Conservation (phyloP, 30 jellyfish, hydroid and myxozoan species). For the Rhopilema esculentum region DNA sequence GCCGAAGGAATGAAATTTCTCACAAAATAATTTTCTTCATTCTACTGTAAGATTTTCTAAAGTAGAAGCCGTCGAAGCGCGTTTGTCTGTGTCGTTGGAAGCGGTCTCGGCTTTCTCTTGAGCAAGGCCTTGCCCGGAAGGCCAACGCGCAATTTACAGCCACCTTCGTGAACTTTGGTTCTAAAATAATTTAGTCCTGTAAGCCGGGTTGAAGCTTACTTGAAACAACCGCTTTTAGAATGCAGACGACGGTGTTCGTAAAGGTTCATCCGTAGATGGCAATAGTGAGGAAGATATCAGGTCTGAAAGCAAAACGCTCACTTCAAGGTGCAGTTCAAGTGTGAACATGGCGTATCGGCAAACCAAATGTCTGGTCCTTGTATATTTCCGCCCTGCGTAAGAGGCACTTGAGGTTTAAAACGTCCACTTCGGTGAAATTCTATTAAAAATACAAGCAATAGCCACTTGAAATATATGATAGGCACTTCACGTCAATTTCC, state of each 20-base stretch:
- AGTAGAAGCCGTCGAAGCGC: background rate
- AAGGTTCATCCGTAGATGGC: background rate
- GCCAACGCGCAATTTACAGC: too few relatives aligned
- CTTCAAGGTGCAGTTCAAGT: too few relatives aligned
- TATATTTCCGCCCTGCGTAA: background rate
- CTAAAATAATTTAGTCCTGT: background rate
- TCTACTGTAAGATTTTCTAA: background rate
- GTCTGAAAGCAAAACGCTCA: background rate
- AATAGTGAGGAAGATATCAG: background rate
- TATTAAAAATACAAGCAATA: background rate
- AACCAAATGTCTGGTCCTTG: background rate
- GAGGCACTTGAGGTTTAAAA: background rate
- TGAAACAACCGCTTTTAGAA: background rate
- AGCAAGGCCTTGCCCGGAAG: background rate
- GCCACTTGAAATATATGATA: background rate
- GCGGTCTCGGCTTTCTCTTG: background rate
- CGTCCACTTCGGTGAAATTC: background rate
- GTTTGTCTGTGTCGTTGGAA: background rate
- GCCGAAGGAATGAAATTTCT: background rate
- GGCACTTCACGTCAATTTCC: too few relatives aligned
- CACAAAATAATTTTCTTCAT: background rate
- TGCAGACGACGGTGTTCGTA: background rate
- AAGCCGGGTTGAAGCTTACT: too few relatives aligned
- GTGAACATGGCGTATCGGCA: background rate
- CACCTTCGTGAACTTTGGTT: background rate